Evolutionary conservation across 2,888 invertebrate genomes (phyloP), one percentile per base, ranked within the genome.

Genomic region (Cactoblastis cactorum): DNA sequence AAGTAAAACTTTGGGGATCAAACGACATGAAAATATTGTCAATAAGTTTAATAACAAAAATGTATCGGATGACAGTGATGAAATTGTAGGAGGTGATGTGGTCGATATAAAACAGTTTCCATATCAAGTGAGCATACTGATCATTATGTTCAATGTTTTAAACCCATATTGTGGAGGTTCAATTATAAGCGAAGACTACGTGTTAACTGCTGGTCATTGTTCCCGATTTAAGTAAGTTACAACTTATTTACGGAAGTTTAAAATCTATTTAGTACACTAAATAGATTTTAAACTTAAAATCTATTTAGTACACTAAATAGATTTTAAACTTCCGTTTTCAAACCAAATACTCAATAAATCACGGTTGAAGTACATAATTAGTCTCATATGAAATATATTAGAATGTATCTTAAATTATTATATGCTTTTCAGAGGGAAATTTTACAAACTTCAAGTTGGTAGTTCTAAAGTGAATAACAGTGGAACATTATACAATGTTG

Each of bases 141-240:
- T n/a, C n/a, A n/a, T 17, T 41, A 1, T 2, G 1, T 14, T 14
- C 14, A 1, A n/a, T 4, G 3, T 3, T 1, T 8, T 19, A 5
- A 22, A 1, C 12, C 1, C 6, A 0, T 6, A 5, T 3, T 43
- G 43, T 32, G 43, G 43, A 1, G 43, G 43, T 1, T 43, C 43
- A 0, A 43, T 43, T 28, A 15, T 43, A 3, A 43, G 32, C 11
- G 14, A 43, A 11, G 28, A 28, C 3, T 43, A 15, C 17, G 15
- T 43, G n/a, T 11, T 43, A 8, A 28, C 43, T 8, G 43, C 43
- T 28, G 43, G 15, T 15, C 43, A 43, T n/a, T 43, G 43, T 15
- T 14, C 5, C 11, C 14, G 34, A 6, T 6, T 9, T 22, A 22
- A 22, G 22, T 22, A 22, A 22, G 5, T n/a, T n/a, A 22, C 22